A percentile compares a stretch with the other conserved stretches of the same genome.
phyloP scores from a whole-genome alignment of 2,888 invertebrate genomes.

The Kuschelorhynchus macadamiae region DNA sequence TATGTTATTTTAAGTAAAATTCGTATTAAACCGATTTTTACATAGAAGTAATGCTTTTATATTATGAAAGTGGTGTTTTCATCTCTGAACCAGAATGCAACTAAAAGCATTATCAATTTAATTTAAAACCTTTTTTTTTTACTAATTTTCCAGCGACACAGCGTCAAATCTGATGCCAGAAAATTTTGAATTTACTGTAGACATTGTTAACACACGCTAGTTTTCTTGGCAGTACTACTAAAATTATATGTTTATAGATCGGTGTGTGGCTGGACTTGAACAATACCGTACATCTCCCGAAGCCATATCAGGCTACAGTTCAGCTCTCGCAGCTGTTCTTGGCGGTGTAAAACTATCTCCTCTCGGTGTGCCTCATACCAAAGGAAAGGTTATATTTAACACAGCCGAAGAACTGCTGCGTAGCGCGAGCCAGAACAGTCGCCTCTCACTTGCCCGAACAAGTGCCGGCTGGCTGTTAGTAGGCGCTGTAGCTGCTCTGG shows the following conservation, averaged over 20 bases:
- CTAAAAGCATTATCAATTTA: no score
- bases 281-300: slow-evolving; percentile 91
- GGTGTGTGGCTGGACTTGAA: slow-evolving; percentile 90
- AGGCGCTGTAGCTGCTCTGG: slow-evolving; percentile 96
- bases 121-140: no score
- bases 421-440: slow-evolving; percentile 96
- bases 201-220: no score
- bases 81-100: no score
- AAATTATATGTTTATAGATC: slow-evolving; percentile 74
- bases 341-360: slow-evolving; percentile 93
- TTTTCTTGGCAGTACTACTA: no score
- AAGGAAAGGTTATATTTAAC: slow-evolving; percentile 97
- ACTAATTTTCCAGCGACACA: no score
- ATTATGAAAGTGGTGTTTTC: no score
- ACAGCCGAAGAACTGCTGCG: slow-evolving; percentile 96
- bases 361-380: slow-evolving; percentile 95
- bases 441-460: slow-evolving; percentile 93
- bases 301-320: slow-evolving; percentile 91
- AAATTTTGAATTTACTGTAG: no score
- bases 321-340: slow-evolving; percentile 92
- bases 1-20: no score
- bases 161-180: no score
- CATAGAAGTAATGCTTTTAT: no score
- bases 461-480: slow-evolving; percentile 98
- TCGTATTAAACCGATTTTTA: no score